Conservation (phyloP, 2,888 invertebrate genomes). For the Mimachlamys varia region DNA sequence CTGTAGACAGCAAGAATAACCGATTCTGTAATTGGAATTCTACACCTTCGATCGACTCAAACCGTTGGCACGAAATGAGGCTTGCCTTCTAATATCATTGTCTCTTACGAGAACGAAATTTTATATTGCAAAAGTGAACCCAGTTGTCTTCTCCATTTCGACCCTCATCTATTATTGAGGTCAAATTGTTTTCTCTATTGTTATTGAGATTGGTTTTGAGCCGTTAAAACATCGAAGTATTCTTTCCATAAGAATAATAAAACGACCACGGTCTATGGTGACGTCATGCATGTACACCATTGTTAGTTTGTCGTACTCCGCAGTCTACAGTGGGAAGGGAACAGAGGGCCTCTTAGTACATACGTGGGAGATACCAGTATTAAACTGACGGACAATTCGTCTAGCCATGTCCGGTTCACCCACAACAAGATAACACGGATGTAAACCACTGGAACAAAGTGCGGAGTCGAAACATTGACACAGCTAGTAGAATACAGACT, state of each 20-base stretch:
- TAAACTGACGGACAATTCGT: too few species aligned
- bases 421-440: too few species aligned
- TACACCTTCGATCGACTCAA: conserved; percentile 11
- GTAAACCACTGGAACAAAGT: too few species aligned
- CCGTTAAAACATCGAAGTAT: neutral
- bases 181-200: neutral
- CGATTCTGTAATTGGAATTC: neutral
- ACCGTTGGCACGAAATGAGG: neutral
- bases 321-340: too few species aligned
- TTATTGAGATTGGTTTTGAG: neutral
- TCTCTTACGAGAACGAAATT: neutral
- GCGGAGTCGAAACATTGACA: too few species aligned
- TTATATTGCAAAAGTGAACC: neutral
- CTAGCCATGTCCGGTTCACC: too few species aligned
- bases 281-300: neutral
- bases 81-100: conserved; percentile 17
- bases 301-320: too few species aligned
- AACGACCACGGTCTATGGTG: neutral
- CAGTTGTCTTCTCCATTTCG: neutral
- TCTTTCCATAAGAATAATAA: neutral
- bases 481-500: too few species aligned
- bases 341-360: too few species aligned
- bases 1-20: neutral
- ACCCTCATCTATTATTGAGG: conserved; percentile 11
- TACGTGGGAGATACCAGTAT: too few species aligned